Evolutionary conservation across 2,797 vertebrate species (phyloP).

Genomic region (Trachops cirrhosus): DNA sequence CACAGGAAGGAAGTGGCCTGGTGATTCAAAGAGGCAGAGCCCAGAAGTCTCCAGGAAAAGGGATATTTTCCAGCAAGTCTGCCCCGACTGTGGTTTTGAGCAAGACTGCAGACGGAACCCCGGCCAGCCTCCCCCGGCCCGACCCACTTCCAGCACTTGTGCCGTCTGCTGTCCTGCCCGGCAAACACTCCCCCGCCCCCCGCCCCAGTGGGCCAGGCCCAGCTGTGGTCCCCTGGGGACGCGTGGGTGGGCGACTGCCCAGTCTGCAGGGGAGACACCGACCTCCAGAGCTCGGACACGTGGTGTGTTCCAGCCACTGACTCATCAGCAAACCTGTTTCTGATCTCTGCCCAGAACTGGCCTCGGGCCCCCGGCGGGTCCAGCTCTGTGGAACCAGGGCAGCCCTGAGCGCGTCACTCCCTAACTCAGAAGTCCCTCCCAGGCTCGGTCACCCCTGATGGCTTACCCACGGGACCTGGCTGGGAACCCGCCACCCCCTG

Average conservation of each 20-base stretch:
- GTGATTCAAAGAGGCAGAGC: slow-evolving; percentile 42
- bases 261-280: background rate
- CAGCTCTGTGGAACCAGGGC: background rate
- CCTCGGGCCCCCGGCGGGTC: background rate
- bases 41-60: slow-evolving; percentile 3
- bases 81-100: slow-evolving; percentile 53
- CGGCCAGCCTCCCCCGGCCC: background rate
- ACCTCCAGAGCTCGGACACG: background rate
- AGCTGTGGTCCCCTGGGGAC: background rate
- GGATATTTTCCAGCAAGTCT: slow-evolving; percentile 42
- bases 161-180: background rate
- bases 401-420: background rate
- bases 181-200: background rate
- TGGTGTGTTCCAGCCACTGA: background rate
- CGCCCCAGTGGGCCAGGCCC: too few relatives aligned
- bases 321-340: slow-evolving; percentile 45
- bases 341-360: background rate
- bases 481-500: background rate
- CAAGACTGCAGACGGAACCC: background rate
- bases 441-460: background rate
- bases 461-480: background rate
- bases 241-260: background rate
- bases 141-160: background rate
- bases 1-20: slow-evolving; percentile 73
- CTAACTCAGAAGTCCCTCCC: background rate